Base-by-base conservation (phyloP, 2,113 vertebrate species). In the Catharus minimus region DNA sequence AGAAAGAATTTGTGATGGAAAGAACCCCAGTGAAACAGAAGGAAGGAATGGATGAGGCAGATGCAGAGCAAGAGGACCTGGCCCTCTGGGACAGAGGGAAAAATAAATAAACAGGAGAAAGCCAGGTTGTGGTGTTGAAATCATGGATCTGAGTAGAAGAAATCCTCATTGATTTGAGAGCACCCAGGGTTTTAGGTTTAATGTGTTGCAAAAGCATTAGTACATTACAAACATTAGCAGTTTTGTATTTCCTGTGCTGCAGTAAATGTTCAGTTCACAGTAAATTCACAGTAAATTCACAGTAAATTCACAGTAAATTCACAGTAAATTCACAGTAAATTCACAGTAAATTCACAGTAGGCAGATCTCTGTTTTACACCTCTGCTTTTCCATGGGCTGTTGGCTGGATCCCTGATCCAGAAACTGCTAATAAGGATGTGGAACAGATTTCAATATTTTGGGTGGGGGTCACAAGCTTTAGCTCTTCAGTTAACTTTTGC, bases 181-280 rank as follows among this genome's bases (percentile, higher is more conserved):
- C 3, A 2, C 4, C 18, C 65, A 75, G 52, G 21, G 36, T 44
- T 86, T 90, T 23, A 55, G 46, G 9, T 41, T 68, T 33, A 20
- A 9, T 18, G 38, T 80, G 41, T 32, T 57, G n/a, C 38, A 47
- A 47, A 78, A 60, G 33, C 53, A 32, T 5, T 13, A 62, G 43
- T 14, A 9, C 10, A 3, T 36, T 13, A 8, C 44, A 52, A 30
- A 26, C 17, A 1, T 8, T 4, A 0, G 4, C 44, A 24, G 4
- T 8, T 64, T 13, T 55, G 32, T 20, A 0, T 72, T 72, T 60
- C 39, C 20, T 1, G 0, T 46, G 22, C 57, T 60, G 39, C 56
- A 62, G 21, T 10, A 8, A 21, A 13, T 1, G 1, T 13, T 69
- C 36, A 9, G 4, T 1, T 53, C 64, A 4, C 6, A 3, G 47